Conservation (phyloP, 2,797 vertebrate species). For the Pangasius sanitwongsei region DNA sequence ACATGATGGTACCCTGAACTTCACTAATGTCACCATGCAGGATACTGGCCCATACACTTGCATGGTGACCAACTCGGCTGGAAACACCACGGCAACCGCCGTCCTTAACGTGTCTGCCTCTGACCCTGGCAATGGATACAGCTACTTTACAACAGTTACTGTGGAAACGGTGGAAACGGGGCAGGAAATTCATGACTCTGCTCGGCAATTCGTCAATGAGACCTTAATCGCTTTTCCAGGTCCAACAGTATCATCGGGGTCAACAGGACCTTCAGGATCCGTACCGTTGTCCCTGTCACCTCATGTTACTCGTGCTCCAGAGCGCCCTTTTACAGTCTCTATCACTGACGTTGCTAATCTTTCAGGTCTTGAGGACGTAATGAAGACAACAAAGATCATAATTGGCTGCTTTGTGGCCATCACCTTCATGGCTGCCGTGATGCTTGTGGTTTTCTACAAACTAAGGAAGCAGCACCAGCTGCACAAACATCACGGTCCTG, state of each 20-base stretch:
- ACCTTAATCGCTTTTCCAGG: constrained; percentile 75
- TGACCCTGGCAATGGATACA: constrained; percentile 85
- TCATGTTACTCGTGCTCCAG: constrained; percentile 74
- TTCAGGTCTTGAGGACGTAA: constrained; percentile 89
- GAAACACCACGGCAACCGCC: constrained; percentile 93
- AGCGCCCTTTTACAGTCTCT: constrained; percentile 83
- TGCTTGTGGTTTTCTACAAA: constrained; percentile 95
- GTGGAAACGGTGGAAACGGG: constrained; percentile 87
- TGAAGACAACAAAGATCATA: constrained; percentile 97
- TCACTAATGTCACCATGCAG: constrained; percentile 97
- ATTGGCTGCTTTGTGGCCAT: constrained; percentile 97
- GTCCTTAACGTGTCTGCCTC: constrained; percentile 92
- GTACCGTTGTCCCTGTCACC: constrained; percentile 83
- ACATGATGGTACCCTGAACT: constrained; percentile 94
- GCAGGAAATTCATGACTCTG: constrained; percentile 74
- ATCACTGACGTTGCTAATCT: constrained; percentile 86
- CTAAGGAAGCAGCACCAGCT: constrained; percentile 93
- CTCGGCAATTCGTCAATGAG: constrained; percentile 85
- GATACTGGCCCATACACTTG: constrained; percentile 97
- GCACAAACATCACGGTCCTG: constrained; percentile 91
- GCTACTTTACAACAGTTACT: constrained; percentile 93
- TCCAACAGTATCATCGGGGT: constrained; percentile 60
- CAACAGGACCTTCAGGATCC: constrained; percentile 66
- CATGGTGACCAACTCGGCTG: constrained; percentile 97
- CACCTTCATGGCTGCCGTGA: constrained; percentile 95